A percentile compares a stretch with the other conserved stretches of the same genome.
phyloP scores from a whole-genome alignment of 2,113 vertebrate species.

The Anguilla rostrata region DNA sequence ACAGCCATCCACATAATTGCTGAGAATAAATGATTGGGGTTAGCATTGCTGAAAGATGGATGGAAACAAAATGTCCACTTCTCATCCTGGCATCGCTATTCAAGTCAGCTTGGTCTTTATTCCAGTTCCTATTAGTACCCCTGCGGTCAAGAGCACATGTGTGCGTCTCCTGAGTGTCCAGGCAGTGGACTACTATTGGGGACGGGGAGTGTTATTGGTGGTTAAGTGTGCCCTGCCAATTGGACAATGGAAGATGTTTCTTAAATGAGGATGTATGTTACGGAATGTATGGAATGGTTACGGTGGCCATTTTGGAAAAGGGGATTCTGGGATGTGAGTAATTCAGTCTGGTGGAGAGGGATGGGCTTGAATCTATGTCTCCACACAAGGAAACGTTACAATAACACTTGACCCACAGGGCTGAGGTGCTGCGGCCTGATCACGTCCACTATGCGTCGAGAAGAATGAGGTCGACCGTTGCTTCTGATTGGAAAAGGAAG shows the following conservation, averaged over 20 bases:
- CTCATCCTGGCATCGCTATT: constrained; percentile 1
- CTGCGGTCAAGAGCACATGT: background rate
- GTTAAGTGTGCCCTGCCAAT: background rate
- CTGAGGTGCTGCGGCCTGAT: no score
- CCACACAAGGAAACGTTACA: no score
- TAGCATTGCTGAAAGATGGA: constrained; percentile 1
- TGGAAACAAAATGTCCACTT: constrained; percentile 19
- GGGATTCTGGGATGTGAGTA: background rate
- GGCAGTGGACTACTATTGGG: background rate
- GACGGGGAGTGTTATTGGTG: background rate
- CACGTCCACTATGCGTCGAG: no score
- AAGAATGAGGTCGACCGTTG: background rate
- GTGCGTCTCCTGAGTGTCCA: background rate
- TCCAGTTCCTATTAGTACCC: background rate
- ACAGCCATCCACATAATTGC: constrained; percentile 2
- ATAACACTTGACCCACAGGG: no score
- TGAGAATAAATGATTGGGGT: background rate
- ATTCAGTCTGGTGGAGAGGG: no score
- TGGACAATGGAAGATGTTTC: background rate
- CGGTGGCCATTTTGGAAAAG: background rate
- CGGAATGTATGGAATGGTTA: no score
- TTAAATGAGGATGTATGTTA: no score
- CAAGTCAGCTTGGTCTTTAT: background rate
- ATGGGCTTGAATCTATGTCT: no score
- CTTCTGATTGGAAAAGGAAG: background rate